Conservation (phyloP, 2,888 invertebrate species). For the Hypomecis punctinalis region DNA sequence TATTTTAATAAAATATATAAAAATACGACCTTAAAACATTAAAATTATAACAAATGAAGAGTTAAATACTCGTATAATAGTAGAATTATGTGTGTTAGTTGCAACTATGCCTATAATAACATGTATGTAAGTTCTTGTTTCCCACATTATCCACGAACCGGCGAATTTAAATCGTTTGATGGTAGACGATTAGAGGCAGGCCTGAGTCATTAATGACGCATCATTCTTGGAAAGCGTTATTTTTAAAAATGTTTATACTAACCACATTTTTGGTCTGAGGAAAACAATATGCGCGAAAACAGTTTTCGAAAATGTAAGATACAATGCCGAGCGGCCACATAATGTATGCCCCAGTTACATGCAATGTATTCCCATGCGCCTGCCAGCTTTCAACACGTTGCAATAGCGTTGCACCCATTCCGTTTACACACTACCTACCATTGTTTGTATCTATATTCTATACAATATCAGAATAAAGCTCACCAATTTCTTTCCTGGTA, state of each 20-base stretch:
- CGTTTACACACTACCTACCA: slow-evolving; percentile 1
- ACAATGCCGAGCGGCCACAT: slow-evolving; percentile 1
- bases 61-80: no score
- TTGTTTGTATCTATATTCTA: not conserved
- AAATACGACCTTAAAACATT: no score
- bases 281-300: not conserved
- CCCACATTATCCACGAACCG: not conserved
- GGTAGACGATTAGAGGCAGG: not conserved
- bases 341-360: slow-evolving; percentile 7
- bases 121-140: no score
- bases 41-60: no score
- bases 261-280: slow-evolving; percentile 6
- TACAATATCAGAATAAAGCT: slow-evolving; percentile 40
- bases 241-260: slow-evolving; percentile 13
- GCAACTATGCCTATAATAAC: no score
- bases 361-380: slow-evolving; percentile 15
- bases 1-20: no score
- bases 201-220: slow-evolving; percentile 14
- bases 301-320: not conserved
- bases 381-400: slow-evolving; percentile 22
- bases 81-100: no score
- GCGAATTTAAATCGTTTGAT: slow-evolving; percentile 5
- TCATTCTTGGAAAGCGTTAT: slow-evolving; percentile 9
- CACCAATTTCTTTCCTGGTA: slow-evolving; percentile 80
- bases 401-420: slow-evolving; percentile 20